Conservation (phyloP, 2,113 vertebrate genomes). For the Erpornis zantholeuca region DNA sequence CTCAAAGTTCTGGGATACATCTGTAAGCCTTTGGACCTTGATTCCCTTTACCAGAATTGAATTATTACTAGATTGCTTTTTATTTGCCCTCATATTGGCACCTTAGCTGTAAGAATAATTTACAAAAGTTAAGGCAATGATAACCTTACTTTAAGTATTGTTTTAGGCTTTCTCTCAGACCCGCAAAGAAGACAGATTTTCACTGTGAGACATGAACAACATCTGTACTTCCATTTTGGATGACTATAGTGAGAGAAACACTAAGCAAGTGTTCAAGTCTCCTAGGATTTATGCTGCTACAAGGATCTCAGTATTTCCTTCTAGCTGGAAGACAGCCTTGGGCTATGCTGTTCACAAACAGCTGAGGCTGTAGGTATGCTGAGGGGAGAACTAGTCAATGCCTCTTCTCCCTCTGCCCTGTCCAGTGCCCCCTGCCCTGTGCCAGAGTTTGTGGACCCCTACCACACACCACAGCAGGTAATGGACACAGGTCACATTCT, state of each 20-base stretch:
- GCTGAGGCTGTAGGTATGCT: not conserved
- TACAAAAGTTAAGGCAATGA: not conserved
- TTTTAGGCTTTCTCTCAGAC: not conserved
- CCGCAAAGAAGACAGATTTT: not conserved
- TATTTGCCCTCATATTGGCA: not conserved
- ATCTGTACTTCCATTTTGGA: not conserved
- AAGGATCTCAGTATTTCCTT: not conserved
- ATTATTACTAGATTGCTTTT: not conserved
- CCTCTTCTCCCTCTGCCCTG: not conserved
- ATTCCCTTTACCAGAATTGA: not conserved
- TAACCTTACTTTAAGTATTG: not conserved
- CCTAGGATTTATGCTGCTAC: not conserved
- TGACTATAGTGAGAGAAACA: not conserved
- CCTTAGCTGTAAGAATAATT: not conserved
- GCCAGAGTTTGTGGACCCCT: not conserved
- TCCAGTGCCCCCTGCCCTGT: not conserved
- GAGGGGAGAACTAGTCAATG: not conserved
- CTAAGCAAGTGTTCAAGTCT: not conserved
- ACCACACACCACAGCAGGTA: not conserved
- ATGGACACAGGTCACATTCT: not conserved
- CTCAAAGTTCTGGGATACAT: not conserved
- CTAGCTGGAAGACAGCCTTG: not conserved
- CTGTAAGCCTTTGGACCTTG: not conserved
- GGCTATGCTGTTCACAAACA: not conserved
- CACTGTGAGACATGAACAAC: fast-evolving